Evolutionary conservation across 2,113 vertebrate genomes (phyloP).

Genomic region (Spheniscus mendiculus): DNA sequence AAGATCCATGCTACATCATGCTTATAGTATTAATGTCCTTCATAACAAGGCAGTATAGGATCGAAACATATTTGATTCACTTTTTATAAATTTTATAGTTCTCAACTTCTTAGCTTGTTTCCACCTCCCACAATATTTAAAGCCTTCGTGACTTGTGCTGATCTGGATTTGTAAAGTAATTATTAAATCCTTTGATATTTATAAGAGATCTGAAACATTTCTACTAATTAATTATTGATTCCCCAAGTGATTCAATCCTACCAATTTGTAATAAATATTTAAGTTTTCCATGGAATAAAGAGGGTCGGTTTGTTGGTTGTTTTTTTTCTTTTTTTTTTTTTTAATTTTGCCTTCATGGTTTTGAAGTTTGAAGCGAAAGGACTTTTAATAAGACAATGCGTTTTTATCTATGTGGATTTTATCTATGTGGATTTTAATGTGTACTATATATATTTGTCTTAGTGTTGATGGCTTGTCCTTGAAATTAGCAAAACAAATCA

Average conservation of each 20-base stretch:
- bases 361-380: background rate
- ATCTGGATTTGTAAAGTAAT: conserved; percentile 69
- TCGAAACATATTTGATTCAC: conserved; percentile 28
- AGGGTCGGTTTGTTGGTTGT: background rate
- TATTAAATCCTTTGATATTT: conserved; percentile 75
- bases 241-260: conserved; percentile 61
- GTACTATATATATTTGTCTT: background rate
- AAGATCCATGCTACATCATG: background rate
- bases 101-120: conserved; percentile 45
- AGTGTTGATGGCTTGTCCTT: background rate
- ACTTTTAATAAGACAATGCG: background rate
- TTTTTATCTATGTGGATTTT: background rate
- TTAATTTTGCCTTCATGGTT: background rate
- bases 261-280: conserved; percentile 66
- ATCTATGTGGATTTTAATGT: background rate
- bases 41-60: background rate
- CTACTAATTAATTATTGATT: conserved; percentile 75
- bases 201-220: conserved; percentile 63
- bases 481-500: background rate
- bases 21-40: conserved; percentile 13
- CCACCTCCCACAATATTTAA: conserved; percentile 62
- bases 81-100: conserved; percentile 38
- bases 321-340: too few relatives aligned
- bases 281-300: conserved; percentile 51
- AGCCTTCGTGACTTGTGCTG: conserved; percentile 36